Evolutionary conservation across 2,888 invertebrate species (phyloP), one percentile per base, ranked within the genome.

Genomic region (Hypomecis atomaria): DNA sequence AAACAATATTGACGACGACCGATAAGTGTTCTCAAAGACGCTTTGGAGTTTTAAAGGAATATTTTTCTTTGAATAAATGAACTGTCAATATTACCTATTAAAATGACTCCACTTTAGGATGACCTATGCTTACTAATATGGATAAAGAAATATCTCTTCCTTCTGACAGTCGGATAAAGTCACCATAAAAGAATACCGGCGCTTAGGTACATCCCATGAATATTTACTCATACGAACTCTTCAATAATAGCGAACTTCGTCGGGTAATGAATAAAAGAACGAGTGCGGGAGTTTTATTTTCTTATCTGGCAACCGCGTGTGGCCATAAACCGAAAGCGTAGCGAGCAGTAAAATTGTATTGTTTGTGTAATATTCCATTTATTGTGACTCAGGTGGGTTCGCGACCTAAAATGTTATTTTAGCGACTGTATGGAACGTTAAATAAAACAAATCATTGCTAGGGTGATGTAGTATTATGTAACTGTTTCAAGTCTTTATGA

Each of bases 231-330:
- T 53, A 33, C 23, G 45, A 52, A 47, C 48, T 37, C 11, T 69
- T 66, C 63, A 66, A 70, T 65, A 71, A 66, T 60, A 57, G 61
- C 54, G 54, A 59, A 67, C 56, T 60, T 71, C 54, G 59, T 66
- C 62, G 58, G 65, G 67, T 65, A 66, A 68, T 74, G 74, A 73
- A 76, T 74, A 72, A 74, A 72, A 73, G 61, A 72, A 62, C 56
- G 38, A 56, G 55, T 59, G 56, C 48, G 62, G 58, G 49, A 59
- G 56, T 48, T 71, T 73, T 72, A 69, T 67, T 66, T 57, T 59
- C 58, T 58, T 60, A 63, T 58, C 60, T 63, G 52, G 59, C 65
- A 60, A 59, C 60, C 48, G 37, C 49, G 68, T 61, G 66, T 50
- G 65, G 67, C 66, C 60, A 63, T 71, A 69, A 71, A 71, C 59